phyloP scores from a whole-genome alignment of 1,140 invertebrate species.

The Gonatopus flavifemur region DNA sequence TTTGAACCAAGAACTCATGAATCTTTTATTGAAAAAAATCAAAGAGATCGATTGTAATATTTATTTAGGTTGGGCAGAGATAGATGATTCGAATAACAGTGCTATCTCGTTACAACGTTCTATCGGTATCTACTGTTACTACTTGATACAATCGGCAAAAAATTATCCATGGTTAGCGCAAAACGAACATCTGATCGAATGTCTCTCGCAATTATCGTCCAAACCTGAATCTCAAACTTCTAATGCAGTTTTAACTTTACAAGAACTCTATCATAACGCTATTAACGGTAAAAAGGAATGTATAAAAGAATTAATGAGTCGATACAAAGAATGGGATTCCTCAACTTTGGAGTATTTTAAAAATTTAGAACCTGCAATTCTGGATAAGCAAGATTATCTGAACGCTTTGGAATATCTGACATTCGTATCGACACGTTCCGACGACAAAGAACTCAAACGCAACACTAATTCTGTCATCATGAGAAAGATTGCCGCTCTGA shows the following conservation, averaged over 20 bases:
- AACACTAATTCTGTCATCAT: conserved; percentile 19
- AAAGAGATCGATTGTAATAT: conserved; percentile 41
- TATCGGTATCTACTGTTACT: conserved; percentile 40
- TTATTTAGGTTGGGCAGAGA: conserved; percentile 45
- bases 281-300: conserved; percentile 23
- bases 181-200: conserved; percentile 30
- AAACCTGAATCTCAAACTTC: conserved; percentile 22
- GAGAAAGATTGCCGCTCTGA: conserved; percentile 19
- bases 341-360: conserved; percentile 26
- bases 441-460: conserved; percentile 25
- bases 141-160: conserved; percentile 34
- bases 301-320: conserved; percentile 32
- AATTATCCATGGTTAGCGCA: conserved; percentile 20
- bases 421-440: conserved; percentile 16
- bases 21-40: conserved; percentile 34
- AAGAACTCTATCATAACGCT: conserved; percentile 29
- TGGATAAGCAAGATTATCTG: conserved; percentile 30
- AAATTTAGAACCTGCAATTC: conserved; percentile 10
- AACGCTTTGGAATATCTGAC: conserved; percentile 40
- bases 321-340: conserved; percentile 42
- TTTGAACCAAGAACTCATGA: conserved; percentile 31
- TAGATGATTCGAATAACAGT: conserved; percentile 37
- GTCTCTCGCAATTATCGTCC: conserved; percentile 35
- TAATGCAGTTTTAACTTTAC: conserved; percentile 18
- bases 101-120: conserved; percentile 40